Evolutionary conservation across 64 coral and sea anemone genomes (phyloP), one percentile per base, ranked within the genome.

Genomic region (Dendronephthya gigantea): DNA sequence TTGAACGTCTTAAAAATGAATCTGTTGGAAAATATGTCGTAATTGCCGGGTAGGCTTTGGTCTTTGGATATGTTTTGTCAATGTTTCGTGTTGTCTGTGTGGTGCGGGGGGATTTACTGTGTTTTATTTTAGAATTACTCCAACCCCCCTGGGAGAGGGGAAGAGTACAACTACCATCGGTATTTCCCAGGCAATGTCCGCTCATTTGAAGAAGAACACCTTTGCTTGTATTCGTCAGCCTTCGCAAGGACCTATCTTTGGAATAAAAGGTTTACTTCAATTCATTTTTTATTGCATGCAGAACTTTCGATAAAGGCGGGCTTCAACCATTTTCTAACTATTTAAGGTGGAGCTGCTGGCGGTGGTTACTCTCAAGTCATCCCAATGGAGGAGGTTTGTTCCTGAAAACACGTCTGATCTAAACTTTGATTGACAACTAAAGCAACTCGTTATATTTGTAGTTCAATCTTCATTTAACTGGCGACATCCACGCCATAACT

Each of bases 191-290:
- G 94, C 94, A 27, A 98, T 98, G 94, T 86, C 89, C 34, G 94
- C 92, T 30, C 94, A 98, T 66, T 22, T 98, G 37, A 93, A 88
- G 51, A 98, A 91, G 87, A 98, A 98, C 85, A 92, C 88, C 15
- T 98, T 98, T 85, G 91, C 94, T 17, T 98, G 94, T 83, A 98
- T 98, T 85, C 84, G 94, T 84, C 94, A 98, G 85, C 94, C 94
- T 59, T 98, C 94, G 10, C 94, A 98, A 48, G 94, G 94, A 82
- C 94, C 94, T 23, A 98, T 90, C 35, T 98, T 98, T 91, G 94
- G 94, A 19, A 98, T 98, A 50, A 97, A 97, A 97, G 94, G 94
- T 97, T 75, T 31, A 85, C 56, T 27, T 49, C 16, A 49, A 40
- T 6, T 7, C 31, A 68, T 41, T 49, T 27, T 45, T 23, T n/a